Evolutionary conservation across 2,113 vertebrate genomes (phyloP).

Genomic region (Nipponia nippon): DNA sequence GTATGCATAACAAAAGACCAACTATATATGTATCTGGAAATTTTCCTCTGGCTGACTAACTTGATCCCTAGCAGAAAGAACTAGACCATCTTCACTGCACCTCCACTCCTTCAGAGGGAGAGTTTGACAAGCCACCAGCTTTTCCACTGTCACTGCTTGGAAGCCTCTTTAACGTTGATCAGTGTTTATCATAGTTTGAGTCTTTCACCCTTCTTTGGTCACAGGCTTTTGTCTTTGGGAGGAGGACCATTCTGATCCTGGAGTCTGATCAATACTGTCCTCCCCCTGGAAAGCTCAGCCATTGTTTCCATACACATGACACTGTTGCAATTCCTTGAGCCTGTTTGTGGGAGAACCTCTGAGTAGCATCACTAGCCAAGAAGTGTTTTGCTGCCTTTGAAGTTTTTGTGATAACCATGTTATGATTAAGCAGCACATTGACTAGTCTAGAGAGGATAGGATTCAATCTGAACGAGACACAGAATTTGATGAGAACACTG

Average conservation of each 20-base stretch:
- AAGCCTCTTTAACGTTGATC: not conserved
- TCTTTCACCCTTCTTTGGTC: not conserved
- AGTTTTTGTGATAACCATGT: not conserved
- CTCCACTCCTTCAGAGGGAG: not conserved
- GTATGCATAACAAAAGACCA: not conserved
- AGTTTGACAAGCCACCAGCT: not conserved
- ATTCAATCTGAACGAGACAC: not conserved
- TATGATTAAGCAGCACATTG: not conserved
- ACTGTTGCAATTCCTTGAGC: not conserved
- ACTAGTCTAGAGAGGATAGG: not conserved
- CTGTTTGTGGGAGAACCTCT: not conserved
- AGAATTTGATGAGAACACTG: not conserved
- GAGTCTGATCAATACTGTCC: not conserved
- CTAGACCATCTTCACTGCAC: not conserved
- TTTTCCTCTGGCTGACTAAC: not conserved
- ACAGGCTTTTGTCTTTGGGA: not conserved
- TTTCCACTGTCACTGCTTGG: not conserved
- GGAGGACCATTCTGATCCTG: not conserved
- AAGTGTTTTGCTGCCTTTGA: not conserved
- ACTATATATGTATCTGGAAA: not conserved
- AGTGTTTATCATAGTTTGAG: not conserved
- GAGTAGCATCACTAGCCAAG: not conserved
- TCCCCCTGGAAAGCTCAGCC: not conserved
- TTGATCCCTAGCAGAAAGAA: not conserved
- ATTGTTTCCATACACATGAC: not conserved